Percentiles rank a stretch among this genome's conserved stretches.
Conservation (phyloP, 2,113 vertebrate genomes). For the Aspiorhynchus laticeps region DNA sequence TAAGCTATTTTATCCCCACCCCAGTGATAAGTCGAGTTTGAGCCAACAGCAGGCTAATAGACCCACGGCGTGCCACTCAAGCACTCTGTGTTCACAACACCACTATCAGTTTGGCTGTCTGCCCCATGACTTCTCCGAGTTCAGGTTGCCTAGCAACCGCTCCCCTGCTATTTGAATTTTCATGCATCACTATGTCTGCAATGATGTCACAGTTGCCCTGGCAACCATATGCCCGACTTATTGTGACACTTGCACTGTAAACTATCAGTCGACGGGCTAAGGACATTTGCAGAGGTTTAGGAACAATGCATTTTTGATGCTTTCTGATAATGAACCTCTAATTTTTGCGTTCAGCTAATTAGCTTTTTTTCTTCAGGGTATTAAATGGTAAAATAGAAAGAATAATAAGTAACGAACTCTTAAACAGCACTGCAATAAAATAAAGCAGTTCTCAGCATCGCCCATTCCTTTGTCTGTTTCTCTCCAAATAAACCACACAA, state of each 20-base stretch:
- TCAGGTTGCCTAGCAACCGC: conserved; percentile 84
- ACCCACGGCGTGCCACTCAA: conserved; percentile 64
- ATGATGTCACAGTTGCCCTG: conserved; percentile 84
- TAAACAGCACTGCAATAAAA: background rate
- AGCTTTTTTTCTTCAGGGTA: background rate
- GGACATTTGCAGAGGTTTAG: conserved; percentile 24
- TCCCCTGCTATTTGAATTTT: conserved; percentile 81
- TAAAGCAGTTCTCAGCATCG: background rate
- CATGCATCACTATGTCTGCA: conserved; percentile 83
- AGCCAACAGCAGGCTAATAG: conserved; percentile 37
- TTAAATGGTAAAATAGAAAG: background rate
- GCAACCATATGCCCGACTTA: conserved; percentile 84
- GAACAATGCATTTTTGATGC: background rate
- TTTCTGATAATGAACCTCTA: background rate
- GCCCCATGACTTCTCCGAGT: conserved; percentile 78
- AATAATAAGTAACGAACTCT: background rate
- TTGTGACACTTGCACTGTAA: conserved; percentile 74
- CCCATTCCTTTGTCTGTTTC: conserved; percentile 17
- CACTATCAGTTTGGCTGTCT: conserved; percentile 74
- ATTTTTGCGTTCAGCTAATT: background rate
- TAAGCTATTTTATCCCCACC: background rate
- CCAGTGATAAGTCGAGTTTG: background rate
- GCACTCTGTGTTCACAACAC: conserved; percentile 72
- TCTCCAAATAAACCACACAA: conserved; percentile 32
- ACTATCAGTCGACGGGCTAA: conserved; percentile 52